phyloP scores from a whole-genome alignment of 1,140 invertebrate genomes.

The Leptestheria dahalacensis region DNA sequence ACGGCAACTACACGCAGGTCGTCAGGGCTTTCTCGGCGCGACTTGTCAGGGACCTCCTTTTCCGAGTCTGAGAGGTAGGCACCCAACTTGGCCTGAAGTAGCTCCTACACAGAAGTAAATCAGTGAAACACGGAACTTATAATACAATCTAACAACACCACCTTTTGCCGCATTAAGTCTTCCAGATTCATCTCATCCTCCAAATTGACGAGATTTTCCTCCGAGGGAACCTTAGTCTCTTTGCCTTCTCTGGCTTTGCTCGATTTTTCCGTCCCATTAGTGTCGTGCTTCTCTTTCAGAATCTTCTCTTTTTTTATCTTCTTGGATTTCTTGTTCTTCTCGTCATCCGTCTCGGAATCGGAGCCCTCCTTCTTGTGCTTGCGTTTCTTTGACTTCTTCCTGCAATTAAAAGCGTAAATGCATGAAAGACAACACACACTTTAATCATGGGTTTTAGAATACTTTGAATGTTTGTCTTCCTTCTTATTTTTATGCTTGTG shows the following conservation, averaged over 20 bases:
- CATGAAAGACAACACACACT: not conserved
- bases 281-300: constrained; percentile 6
- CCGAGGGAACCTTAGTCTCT: not conserved
- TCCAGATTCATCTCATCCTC: constrained; percentile 75
- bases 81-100: constrained; percentile 40
- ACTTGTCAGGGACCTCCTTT: no score
- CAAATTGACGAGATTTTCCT: not conserved
- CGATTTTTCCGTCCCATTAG: not conserved
- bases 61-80: constrained; percentile 26
- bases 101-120: constrained; percentile 27
- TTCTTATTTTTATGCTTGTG: constrained; percentile 10
- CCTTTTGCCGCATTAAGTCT: constrained; percentile 75
- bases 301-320: constrained; percentile 11
- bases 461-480: constrained; percentile 8
- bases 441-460: not conserved
- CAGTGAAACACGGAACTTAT: not conserved
- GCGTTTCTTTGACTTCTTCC: constrained; percentile 1
- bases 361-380: constrained; percentile 4
- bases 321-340: constrained; percentile 7
- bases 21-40: constrained; percentile 20
- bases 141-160: constrained; percentile 23
- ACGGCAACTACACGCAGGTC: constrained; percentile 17
- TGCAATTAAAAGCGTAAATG: not conserved
- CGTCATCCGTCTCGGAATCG: not conserved
- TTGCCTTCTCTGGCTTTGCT: not conserved